phyloP scores from a whole-genome alignment of 2,888 invertebrate species.

The Chymomyza amoena region DNA sequence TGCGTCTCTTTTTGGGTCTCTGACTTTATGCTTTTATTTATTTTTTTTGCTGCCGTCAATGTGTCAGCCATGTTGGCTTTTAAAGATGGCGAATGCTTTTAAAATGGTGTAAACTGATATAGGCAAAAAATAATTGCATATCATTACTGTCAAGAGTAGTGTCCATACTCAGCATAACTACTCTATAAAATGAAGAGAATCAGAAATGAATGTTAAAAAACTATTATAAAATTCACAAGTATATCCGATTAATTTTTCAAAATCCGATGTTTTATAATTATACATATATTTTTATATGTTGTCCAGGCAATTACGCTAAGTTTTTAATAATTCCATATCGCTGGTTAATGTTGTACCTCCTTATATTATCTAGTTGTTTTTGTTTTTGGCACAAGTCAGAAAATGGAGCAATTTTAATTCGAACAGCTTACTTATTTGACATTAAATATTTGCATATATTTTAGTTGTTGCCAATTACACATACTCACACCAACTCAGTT shows the following conservation, averaged over 20 bases:
- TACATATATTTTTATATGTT: too few relatives aligned
- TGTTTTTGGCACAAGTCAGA: not conserved
- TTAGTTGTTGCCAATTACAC: constrained; percentile 4
- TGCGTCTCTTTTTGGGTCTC: not conserved
- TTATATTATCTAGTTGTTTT: too few relatives aligned
- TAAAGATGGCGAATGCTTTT: not conserved
- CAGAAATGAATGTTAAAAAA: too few relatives aligned
- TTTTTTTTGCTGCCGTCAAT: not conserved
- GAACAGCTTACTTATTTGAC: not conserved
- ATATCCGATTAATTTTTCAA: too few relatives aligned
- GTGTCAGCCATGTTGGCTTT: not conserved
- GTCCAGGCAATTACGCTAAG: too few relatives aligned
- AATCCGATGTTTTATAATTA: too few relatives aligned
- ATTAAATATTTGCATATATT: not conserved
- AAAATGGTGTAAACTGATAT: not conserved
- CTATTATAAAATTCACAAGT: too few relatives aligned
- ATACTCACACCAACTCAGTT: not conserved
- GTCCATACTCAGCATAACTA: too few relatives aligned
- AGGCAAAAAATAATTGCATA: not conserved
- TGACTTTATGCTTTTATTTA: constrained; percentile 15
- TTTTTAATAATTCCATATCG: too few relatives aligned
- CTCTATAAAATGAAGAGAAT: too few relatives aligned
- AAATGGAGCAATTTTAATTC: not conserved
- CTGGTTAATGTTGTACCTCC: too few relatives aligned
- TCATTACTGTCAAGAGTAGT: not conserved